Evolutionary conservation across 2,113 vertebrate genomes (phyloP), one percentile per base, ranked within the genome.

Genomic region (Rana temporaria): DNA sequence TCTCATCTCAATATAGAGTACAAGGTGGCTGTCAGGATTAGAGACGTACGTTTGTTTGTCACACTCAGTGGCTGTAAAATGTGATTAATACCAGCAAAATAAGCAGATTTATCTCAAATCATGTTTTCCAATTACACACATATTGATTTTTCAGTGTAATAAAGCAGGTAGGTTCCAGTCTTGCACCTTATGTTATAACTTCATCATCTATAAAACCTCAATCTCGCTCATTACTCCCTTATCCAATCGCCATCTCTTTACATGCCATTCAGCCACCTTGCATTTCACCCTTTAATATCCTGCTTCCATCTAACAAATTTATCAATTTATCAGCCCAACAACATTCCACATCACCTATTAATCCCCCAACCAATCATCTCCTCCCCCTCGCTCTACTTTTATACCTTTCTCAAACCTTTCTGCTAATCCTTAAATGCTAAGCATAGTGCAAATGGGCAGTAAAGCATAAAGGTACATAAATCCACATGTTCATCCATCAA

Each of bases 101-200:
- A 71, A 17, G 68, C 17, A 16, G 52, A 71, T 55, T 71, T 71
- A 74, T 22, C 20, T 74, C 30, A 74, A 74, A 59, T 74, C 71
- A 74, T 74, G 53, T 57, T 74, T 74, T 74, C 56, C 55, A 74
- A 38, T 74, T 74, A 59, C 59, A 22, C 57, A 74, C 59, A 48
- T 20, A 74, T 74, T 74, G 71, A 74, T 74, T 74, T 60, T 26
- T 32, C 4, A 53, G 68, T 72, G 19, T 26, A 72, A 72, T 72
- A 72, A 32, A 56, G 48, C 6, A 53, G 48, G 68, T 52, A 71
- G 53, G 48, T 71, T 71, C 68, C 68, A 71, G 48, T 24, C 26
- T 52, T 71, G 68, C 48, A 26, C 68, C 68, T 55, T 5, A 71
- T 71, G 68, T 53, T 71, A 71, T 71, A 52, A 71, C 68, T 55